Evolutionary conservation across 2,113 vertebrate species (phyloP), one percentile per base, ranked within the genome.

Genomic region (Phaethornis superciliosus): DNA sequence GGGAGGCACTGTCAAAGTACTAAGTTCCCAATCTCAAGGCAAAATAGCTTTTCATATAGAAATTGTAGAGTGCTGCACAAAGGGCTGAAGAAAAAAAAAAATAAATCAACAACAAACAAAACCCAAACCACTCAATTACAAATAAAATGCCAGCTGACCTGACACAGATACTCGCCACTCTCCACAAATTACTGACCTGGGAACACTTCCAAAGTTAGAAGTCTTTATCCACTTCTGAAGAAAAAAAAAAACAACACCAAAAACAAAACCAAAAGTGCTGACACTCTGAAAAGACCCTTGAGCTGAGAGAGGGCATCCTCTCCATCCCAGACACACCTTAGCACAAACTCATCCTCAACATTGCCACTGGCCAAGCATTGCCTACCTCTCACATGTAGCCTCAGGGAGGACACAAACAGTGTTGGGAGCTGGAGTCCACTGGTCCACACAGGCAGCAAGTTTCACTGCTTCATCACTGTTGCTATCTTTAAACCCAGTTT

Each of bases 381-480:
- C 77, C 72, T 56, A 46, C 15, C 47, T 55, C 14, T 24, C 30
- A 40, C 17, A 10, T 0, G 0, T 1, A 70, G 65, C 68, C 81
- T 4, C 47, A 56, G 55, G 42, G 32, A 88, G 63, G 55, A 54
- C 42, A 14, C 12, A 4, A n/a, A 17, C 16, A 44, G 16, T 1
- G 3, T 2, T 51, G 14, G 35, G 10, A 60, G 30, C 21, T 79
- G 17, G 7, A 55, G 44, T 12, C 88, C 58, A 76, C 65, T 0
- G 0, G 58, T 9, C 55, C 63, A 52, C 65, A 5, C 11, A 37
- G 7, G 4, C 54, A 54, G 14, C 0, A 33, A 10, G 0, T 1
- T 49, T 8, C 67, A 30, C 28, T 0, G 0, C n/a, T 33, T 24
- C 6, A 8, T 10, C 81, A 65, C 14, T 2, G 80, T 12, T 23